These are phyloP conservation scores for Synodontis membranacea DNA, from an alignment of 2,113 vertebrate genomes.

Conservation along the genomic window DNA sequence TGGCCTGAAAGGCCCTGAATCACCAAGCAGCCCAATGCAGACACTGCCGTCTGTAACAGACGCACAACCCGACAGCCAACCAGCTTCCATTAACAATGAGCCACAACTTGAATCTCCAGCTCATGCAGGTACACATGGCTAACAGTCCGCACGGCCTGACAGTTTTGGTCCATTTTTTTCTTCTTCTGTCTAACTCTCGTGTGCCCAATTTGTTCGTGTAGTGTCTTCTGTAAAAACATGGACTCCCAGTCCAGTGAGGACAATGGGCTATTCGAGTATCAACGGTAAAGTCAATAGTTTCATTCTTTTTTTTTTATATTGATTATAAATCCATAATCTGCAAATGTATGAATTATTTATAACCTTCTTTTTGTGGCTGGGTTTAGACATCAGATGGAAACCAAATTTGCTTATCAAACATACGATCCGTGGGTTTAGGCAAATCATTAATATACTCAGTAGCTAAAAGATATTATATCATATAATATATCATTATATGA, in stretches of 20 bases:
- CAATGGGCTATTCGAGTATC: conserved; percentile 66
- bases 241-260: conserved; percentile 68
- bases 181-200: conserved; percentile 2
- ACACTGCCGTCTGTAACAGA: conserved; percentile 56
- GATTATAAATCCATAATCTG: background rate
- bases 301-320: background rate
- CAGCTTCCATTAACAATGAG: conserved; percentile 59
- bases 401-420: background rate
- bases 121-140: conserved; percentile 70
- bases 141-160: conserved; percentile 1
- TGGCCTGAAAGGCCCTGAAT: conserved; percentile 63
- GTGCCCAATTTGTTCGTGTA: conserved; percentile 44
- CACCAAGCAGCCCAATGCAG: conserved; percentile 62
- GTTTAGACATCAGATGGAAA: background rate
- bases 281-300: conserved; percentile 66
- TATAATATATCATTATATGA: background rate
- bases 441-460: background rate
- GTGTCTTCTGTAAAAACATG: conserved; percentile 72
- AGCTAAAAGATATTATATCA: background rate
- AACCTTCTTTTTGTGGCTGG: conserved; percentile 6
- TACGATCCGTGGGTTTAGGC: background rate
- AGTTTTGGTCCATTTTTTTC: background rate
- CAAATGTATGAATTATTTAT: background rate
- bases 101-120: conserved; percentile 66
- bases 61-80: conserved; percentile 54